phyloP scores from a whole-genome alignment of 2,888 invertebrate species.

The Odiellus spinosus region DNA sequence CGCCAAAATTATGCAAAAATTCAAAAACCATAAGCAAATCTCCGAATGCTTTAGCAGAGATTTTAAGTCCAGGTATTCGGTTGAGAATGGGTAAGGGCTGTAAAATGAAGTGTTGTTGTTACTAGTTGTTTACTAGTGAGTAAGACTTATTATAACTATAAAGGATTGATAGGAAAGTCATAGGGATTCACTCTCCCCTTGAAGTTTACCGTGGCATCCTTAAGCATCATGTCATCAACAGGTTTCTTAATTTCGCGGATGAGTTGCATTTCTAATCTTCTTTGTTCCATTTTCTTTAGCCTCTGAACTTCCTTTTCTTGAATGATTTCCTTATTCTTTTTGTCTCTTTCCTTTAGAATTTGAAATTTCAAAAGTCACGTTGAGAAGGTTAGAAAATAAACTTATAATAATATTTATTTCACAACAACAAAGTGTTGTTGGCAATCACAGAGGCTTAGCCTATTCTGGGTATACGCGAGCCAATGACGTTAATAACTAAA shows the following conservation, averaged over 20 bases:
- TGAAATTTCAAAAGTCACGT: neutral
- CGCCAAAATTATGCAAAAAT: constrained; percentile 89
- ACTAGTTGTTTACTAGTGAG: too few relatives aligned
- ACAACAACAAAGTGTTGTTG: too few relatives aligned
- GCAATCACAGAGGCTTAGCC: too few relatives aligned
- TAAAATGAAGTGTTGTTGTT: constrained; percentile 13
- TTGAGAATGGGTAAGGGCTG: constrained; percentile 39
- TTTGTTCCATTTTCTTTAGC: constrained; percentile 63
- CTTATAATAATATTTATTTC: too few relatives aligned
- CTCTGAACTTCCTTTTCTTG: constrained; percentile 43
- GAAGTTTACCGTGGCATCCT: constrained; percentile 31
- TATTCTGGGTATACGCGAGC: too few relatives aligned
- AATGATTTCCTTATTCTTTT: constrained; percentile 64
- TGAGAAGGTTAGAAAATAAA: neutral
- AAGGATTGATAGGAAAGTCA: too few relatives aligned
- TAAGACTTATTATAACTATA: too few relatives aligned
- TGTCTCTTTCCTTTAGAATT: constrained; percentile 31
- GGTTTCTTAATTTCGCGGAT: constrained; percentile 64
- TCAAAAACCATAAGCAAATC: constrained; percentile 90
- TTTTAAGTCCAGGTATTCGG: constrained; percentile 58
- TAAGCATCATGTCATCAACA: constrained; percentile 74
- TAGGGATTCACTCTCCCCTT: too few relatives aligned
- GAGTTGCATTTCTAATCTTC: constrained; percentile 46
- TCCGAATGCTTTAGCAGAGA: constrained; percentile 76
- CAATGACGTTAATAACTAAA: too few relatives aligned